A percentile compares a stretch with the other conserved stretches of the same genome.
Evolutionary conservation across 2,113 vertebrate species (phyloP).

Genomic region (Hipposideros armiger): DNA sequence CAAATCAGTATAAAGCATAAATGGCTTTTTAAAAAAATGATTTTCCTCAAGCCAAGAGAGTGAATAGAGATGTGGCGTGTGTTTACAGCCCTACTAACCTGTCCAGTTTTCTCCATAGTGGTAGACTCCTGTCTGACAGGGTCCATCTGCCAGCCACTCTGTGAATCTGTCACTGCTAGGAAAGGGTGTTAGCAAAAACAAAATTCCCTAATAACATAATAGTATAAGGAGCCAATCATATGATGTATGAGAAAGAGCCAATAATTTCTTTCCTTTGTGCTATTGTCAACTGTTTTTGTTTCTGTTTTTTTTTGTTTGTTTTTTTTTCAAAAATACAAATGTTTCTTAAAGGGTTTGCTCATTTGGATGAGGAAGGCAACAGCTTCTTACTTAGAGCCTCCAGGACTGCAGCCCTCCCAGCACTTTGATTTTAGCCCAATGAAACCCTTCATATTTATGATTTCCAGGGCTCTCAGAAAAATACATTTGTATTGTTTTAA

Average conservation of each 20-base stretch:
- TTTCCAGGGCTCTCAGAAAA: neutral
- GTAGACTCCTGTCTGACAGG: neutral
- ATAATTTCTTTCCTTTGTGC: conserved; percentile 69
- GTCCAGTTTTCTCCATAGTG: conserved; percentile 9
- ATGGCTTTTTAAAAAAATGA: conserved; percentile 10
- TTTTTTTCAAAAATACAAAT: conserved; percentile 63
- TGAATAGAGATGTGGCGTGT: neutral
- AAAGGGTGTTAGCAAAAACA: conserved; percentile 63
- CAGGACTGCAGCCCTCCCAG: neutral
- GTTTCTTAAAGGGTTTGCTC: conserved; percentile 46
- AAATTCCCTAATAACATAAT: conserved; percentile 51
- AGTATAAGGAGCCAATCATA: conserved; percentile 59
- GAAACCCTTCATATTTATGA: neutral
- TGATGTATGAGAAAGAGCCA: conserved; percentile 55
- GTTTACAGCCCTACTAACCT: neutral
- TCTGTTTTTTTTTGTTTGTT: too few species aligned
- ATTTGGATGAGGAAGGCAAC: neutral
- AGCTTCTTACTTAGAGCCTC: neutral
- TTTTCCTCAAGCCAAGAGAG: conserved; percentile 45
- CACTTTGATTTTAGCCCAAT: neutral
- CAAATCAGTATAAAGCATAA: neutral
- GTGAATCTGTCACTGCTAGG: conserved; percentile 40
- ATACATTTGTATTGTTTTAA: neutral
- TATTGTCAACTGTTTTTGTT: conserved; percentile 33
- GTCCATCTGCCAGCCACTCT: conserved; percentile 55